phyloP scores from a whole-genome alignment of 2,888 invertebrate genomes.

The Choreutis nemorana region DNA sequence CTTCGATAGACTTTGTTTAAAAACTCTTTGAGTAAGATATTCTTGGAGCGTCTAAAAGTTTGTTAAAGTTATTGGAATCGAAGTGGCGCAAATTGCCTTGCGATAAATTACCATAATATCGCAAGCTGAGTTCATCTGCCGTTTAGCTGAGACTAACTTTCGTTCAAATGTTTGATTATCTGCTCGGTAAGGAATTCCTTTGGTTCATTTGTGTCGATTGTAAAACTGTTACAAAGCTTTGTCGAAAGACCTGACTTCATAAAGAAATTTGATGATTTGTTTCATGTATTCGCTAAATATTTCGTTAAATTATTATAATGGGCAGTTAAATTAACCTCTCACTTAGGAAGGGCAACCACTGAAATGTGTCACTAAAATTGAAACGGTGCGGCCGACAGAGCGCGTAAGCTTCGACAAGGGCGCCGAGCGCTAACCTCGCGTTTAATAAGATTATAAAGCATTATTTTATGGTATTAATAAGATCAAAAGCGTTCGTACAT shows the following conservation, averaged over 20 bases:
- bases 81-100: slow-evolving; percentile 49
- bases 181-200: slow-evolving; percentile 37
- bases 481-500: slow-evolving; percentile 75
- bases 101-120: slow-evolving; percentile 63
- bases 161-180: slow-evolving; percentile 53
- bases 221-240: too few species aligned
- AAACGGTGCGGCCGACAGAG: slow-evolving; percentile 33
- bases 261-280: too few species aligned
- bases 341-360: slow-evolving; percentile 14
- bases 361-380: slow-evolving; percentile 38
- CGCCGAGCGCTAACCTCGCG: slow-evolving; percentile 72
- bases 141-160: slow-evolving; percentile 50
- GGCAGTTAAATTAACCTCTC: too few species aligned
- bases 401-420: slow-evolving; percentile 41
- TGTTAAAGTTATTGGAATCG: slow-evolving; percentile 40
- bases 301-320: too few species aligned
- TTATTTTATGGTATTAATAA: slow-evolving; percentile 80
- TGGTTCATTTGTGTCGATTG: slow-evolving; percentile 51
- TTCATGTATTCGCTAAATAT: too few species aligned
- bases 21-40: slow-evolving; percentile 28
- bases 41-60: slow-evolving; percentile 38
- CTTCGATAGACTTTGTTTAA: slow-evolving; percentile 21
- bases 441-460: slow-evolving; percentile 80
- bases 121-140: slow-evolving; percentile 56
- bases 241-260: too few species aligned